Base-by-base conservation (phyloP, 2,113 vertebrate genomes). In the Cyanoramphus novaezelandiae region DNA sequence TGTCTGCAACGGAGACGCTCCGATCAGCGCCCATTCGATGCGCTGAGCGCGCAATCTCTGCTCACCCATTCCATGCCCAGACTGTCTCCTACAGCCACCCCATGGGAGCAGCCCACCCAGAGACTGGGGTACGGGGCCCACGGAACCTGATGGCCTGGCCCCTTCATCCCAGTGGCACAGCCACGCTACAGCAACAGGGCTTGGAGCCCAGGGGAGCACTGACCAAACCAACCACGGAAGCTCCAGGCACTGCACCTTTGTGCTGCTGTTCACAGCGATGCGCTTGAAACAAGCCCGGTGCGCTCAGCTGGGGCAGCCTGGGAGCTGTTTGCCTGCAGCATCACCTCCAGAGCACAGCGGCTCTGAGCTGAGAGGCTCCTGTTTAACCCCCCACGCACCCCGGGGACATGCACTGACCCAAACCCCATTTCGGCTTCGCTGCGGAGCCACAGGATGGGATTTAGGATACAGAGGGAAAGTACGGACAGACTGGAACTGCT, bases 21-120 rank as follows among this genome's bases (percentile, higher is more conserved):
- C 4, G 31, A 33, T 20, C 1, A 2, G 1, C 29, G 10, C 25
- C 44, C 71, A 72, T 29, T 7, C n/a, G 19, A 41, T 0, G 0
- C 6, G 31, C 62, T 59, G 62, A 21, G 31, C 79, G 60, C n/a
- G 74, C 1, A 0, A 14, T 33, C 57, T 50, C 67, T 72, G 60
- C 64, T 84, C 84, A 12, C 21, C 37, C 3, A 0, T 31, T 28
- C 43, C 17, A 1, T 6, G 28, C 28, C 24, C 68, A 25, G 23
- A 24, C 19, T 35, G 11, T 17, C 10, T 52, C 53, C 82, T 35
- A 17, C 16, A 14, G 5, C 35, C 27, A 13, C 62, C 52, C 28
- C 29, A 25, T 1, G 0, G 39, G 15, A 72, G 21, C 25, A 74
- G 50, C 62, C 55, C 37, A 31, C 8, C 11, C 72, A n/a, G 46